Percentiles rank a stretch among this genome's conserved stretches.
These are phyloP conservation scores for Nebria brevicollis DNA, from an alignment of 2,888 invertebrate genomes.

Conservation along the genomic window DNA sequence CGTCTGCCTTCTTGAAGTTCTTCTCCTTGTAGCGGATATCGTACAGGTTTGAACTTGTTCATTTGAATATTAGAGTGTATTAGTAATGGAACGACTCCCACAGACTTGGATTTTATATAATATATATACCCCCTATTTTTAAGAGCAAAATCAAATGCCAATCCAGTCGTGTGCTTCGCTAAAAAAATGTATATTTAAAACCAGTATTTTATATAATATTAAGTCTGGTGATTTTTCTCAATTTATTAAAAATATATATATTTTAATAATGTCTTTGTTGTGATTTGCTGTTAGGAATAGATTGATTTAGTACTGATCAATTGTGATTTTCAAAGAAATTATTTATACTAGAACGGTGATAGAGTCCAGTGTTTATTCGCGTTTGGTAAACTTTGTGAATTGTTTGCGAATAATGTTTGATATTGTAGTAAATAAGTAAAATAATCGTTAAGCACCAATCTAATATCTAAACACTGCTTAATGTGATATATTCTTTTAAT, in stretches of 20 bases:
- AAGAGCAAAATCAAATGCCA: too few relatives aligned
- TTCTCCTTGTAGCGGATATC: slow-evolving; percentile 77
- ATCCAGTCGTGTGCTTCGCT: too few relatives aligned
- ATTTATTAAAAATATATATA: neutral
- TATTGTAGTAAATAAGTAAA: neutral
- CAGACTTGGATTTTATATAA: too few relatives aligned
- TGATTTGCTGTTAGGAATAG: neutral
- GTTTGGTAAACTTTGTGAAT: neutral
- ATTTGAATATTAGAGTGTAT: neutral
- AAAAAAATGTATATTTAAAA: neutral
- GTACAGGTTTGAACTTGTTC: neutral
- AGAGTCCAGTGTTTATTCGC: neutral
- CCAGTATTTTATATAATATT: neutral
- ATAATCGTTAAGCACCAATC: neutral
- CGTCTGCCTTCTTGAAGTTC: slow-evolving; percentile 89
- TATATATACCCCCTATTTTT: too few relatives aligned
- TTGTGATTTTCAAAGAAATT: neutral
- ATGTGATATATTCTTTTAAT: neutral
- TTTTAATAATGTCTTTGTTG: neutral
- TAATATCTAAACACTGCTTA: neutral
- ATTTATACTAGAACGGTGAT: neutral
- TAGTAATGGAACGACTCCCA: neutral
- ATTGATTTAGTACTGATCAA: neutral
- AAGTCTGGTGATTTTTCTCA: neutral
- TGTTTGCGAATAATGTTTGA: neutral